Percentiles rank a stretch among this genome's conserved stretches.
Conservation (phyloP, 1,140 invertebrate genomes). For the Ruditapes philippinarum region DNA sequence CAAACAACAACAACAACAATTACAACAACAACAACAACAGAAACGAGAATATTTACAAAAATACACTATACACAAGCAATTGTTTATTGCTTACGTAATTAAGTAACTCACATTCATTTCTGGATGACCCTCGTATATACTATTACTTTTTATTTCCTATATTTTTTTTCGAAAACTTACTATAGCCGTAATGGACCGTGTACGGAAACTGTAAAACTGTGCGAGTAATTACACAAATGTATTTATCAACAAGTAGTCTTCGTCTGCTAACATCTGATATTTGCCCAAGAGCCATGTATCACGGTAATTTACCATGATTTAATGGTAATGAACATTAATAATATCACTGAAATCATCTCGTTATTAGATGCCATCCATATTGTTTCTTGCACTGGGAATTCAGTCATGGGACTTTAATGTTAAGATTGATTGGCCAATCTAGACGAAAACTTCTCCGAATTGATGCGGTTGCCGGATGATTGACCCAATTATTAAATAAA, state of each 20-base stretch:
- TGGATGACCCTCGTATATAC: too few species aligned
- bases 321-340: conserved; percentile 68
- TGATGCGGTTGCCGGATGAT: neutral
- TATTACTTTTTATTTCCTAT: too few species aligned
- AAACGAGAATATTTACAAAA: too few species aligned
- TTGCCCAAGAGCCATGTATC: conserved; percentile 29
- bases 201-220: too few species aligned
- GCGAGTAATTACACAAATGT: conserved; percentile 34
- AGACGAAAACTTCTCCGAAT: neutral
- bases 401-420: neutral
- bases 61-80: too few species aligned
- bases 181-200: too few species aligned
- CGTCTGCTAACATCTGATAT: neutral
- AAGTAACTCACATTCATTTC: too few species aligned
- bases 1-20: too few species aligned
- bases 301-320: conserved; percentile 56
- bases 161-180: too few species aligned
- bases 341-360: conserved; percentile 42
- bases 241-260: neutral
- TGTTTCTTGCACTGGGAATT: conserved; percentile 36
- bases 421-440: neutral
- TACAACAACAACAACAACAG: too few species aligned
- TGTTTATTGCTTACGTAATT: too few species aligned
- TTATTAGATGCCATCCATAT: conserved; percentile 40
- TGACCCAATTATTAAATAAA: neutral